These are phyloP conservation scores for Xanthorhoe spadicearia DNA, from an alignment of 2,888 invertebrate species.

Conservation along the genomic window DNA sequence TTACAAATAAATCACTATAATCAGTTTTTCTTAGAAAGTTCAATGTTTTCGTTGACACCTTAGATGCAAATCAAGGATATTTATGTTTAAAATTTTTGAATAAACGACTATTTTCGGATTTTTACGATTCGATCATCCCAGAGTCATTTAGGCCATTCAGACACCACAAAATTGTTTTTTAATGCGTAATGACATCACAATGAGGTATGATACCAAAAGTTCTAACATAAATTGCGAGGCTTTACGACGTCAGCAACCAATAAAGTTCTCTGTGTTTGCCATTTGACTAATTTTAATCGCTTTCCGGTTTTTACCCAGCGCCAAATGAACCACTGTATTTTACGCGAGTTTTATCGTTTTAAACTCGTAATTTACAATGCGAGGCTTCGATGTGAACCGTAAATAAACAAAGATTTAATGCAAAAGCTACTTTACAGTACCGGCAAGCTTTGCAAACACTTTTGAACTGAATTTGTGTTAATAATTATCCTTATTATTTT, in stretches of 20 bases:
- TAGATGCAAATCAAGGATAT: background rate
- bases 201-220: conserved; percentile 46
- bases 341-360: conserved; percentile 70
- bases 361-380: conserved; percentile 73
- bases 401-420: conserved; percentile 73
- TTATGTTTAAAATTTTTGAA: background rate
- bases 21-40: background rate
- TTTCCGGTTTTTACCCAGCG: conserved; percentile 66
- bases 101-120: conserved; percentile 10
- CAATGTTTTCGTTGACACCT: background rate
- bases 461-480: background rate
- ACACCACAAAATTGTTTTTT: conserved; percentile 43
- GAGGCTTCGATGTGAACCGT: conserved; percentile 62
- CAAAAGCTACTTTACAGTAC: conserved; percentile 59
- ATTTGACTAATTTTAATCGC: conserved; percentile 78
- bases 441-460: background rate
- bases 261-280: conserved; percentile 70
- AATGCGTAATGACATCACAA: conserved; percentile 54
- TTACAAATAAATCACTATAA: too few relatives aligned
- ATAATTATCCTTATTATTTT: background rate
- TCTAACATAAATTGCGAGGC: conserved; percentile 70
- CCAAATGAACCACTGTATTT: conserved; percentile 66
- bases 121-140: conserved; percentile 34
- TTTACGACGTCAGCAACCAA: conserved; percentile 69
- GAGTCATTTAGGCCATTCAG: conserved; percentile 41